Evolutionary conservation across 1,140 invertebrate genomes (phyloP).

Genomic region (Drosophila subpulchrella): DNA sequence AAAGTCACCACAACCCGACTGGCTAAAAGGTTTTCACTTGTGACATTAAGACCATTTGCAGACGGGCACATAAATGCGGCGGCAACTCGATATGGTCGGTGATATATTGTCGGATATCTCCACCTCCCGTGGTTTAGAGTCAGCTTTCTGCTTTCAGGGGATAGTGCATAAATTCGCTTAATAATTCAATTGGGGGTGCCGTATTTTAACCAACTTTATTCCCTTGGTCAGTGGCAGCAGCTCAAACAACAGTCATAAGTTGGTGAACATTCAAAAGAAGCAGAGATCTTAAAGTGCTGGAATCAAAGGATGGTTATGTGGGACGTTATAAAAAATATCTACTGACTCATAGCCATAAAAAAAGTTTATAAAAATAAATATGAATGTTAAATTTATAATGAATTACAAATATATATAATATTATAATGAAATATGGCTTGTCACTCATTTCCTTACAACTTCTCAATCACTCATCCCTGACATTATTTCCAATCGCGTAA

Average conservation of each 20-base stretch:
- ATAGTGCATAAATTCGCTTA: slow-evolving; percentile 64
- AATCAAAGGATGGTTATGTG: too few relatives aligned
- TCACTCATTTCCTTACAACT: too few relatives aligned
- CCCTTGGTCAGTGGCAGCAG: slow-evolving; percentile 10
- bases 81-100: slow-evolving; percentile 69
- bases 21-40: slow-evolving; percentile 72
- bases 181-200: slow-evolving; percentile 72
- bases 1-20: slow-evolving; percentile 19
- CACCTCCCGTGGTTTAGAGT: slow-evolving; percentile 17
- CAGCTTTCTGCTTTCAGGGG: slow-evolving; percentile 36
- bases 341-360: too few relatives aligned
- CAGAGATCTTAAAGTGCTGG: too few relatives aligned
- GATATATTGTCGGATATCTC: slow-evolving; percentile 53
- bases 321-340: too few relatives aligned
- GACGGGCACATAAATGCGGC: slow-evolving; percentile 58
- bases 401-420: too few relatives aligned
- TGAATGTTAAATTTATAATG: too few relatives aligned
- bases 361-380: too few relatives aligned
- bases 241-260: not conserved
- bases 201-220: slow-evolving; percentile 52
- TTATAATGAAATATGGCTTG: too few relatives aligned
- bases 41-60: slow-evolving; percentile 79
- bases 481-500: not conserved
- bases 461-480: not conserved
- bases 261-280: not conserved